Evolutionary conservation across 2,113 vertebrate species (phyloP), one percentile per base, ranked within the genome.

Genomic region (Miniopterus natalensis): DNA sequence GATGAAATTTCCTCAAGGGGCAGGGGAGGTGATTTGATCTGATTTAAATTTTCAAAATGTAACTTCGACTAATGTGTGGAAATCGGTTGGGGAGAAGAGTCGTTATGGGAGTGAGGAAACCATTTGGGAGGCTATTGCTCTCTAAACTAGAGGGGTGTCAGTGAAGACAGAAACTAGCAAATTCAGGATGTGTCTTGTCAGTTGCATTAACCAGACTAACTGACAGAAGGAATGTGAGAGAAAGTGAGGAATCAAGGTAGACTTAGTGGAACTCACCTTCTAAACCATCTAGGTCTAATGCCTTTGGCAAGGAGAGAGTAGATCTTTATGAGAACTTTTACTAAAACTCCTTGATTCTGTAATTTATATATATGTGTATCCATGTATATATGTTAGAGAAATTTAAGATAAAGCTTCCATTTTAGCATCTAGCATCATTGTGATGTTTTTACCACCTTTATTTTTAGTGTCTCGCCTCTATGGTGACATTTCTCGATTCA

Each of bases 21-120:
- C 29, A 59, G 53, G 70, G 40, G 12, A 90, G 14, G 14, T 86
- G 1, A 83, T 78, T 68, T 59, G 21, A 81, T 80, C 68, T 93
- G 63, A 70, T 20, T 90, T 75, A 42, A 25, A 7, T 90, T 88
- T 90, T 71, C n/a, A 93, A 92, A 93, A 85, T 63, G 40, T 23
- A 70, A 63, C 71, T 87, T 29, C 84, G 45, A 78, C 53, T 65
- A 75, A 63, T 71, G 6, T 84, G 18, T 88, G 21, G 9, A 73
- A 73, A 68, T 90, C n/a, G 12, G 59, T n/a, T 79, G 8, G 12
- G 63, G 51, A 9, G 29, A n/a, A 5, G 11, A 13, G 9, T 45
- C 45, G 47, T 8, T 36, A 0, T 49, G 29, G 23, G 78, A 78
- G 31, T 49, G 47, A 90, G 47, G 51, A 47, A 49, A 53, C 49